Base-by-base conservation (phyloP, 2,113 vertebrate genomes). In the Mesocricetus auratus region DNA sequence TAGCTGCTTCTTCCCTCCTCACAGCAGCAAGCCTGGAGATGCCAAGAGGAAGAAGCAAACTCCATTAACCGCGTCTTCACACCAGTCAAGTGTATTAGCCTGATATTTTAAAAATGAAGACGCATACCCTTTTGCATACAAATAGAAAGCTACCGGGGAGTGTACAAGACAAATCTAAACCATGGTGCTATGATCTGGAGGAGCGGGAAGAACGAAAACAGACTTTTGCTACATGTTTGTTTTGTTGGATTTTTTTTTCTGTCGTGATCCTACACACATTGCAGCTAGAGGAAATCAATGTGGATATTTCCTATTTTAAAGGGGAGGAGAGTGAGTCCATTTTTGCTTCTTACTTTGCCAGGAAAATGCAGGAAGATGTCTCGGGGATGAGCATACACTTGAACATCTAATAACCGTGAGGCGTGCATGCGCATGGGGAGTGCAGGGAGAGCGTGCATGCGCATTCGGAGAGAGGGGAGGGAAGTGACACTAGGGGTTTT, bases 201-300 rank as follows among this genome's bases (percentile, higher is more conserved):
- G 1, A 8, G 24, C 8, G 16, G 42, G 6, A 5, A 79, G 16
- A 90, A 83, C 74, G 42, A 78, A 22, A 95, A 33, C 17, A 64
- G 58, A 88, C 0, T 69, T 94, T 93, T 53, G 62, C 66, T 26
- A 33, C 19, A 5, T 66, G 86, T 69, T 58, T 92, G 42, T 83
- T 93, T 90, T 19, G 22, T 21, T 78, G 68, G 2, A 87, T 39
- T 74, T 89, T 91, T 89, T 93, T 74, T 92, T 62, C 60, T n/a
- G 45, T 29, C 79, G n/a, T 69, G 45, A 83, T 86, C 89, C 68
- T 89, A 6, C 24, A 69, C 66, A 33, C 86, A 64, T 79, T 64
- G 12, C 71, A 75, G 7, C 75, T 88, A 95, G n/a, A 94, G 89
- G 36, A 96, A 86, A 94, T 95, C 90, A 93, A 45, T 62, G 73